A percentile compares a stretch with the other conserved stretches of the same genome.
Conservation (phyloP, 2,113 vertebrate genomes). For the Aplodontia rufa region DNA sequence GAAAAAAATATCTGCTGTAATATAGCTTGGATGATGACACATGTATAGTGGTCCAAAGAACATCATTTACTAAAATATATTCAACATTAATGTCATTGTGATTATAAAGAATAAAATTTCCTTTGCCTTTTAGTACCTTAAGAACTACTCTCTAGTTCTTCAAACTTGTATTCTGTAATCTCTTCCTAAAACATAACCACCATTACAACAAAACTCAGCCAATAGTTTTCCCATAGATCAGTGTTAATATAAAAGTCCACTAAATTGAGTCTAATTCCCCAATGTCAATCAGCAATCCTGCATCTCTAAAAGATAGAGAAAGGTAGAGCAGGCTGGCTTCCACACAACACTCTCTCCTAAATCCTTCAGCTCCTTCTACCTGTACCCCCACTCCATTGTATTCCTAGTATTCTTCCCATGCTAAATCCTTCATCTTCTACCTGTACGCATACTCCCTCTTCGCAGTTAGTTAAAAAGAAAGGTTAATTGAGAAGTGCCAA, state of each 20-base stretch:
- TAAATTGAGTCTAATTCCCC: not conserved
- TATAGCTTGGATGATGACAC: not conserved
- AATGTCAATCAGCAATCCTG: not conserved
- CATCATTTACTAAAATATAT: not conserved
- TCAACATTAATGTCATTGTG: not conserved
- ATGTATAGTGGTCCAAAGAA: not conserved
- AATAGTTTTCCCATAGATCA: not conserved
- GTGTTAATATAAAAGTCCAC: not conserved
- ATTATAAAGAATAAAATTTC: not conserved
- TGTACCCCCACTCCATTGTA: not conserved
- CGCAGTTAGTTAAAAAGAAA: slow-evolving; percentile 81
- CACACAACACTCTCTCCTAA: slow-evolving; percentile 50
- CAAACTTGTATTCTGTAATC: not conserved
- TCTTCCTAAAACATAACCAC: not conserved
- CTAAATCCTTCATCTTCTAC: slow-evolving; percentile 61
- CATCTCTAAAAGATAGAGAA: not conserved
- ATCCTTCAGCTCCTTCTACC: slow-evolving; percentile 57
- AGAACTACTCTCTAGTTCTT: not conserved
- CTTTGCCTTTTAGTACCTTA: not conserved
- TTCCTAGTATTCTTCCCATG: no score
- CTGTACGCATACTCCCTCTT: slow-evolving; percentile 18
- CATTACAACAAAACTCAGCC: not conserved
- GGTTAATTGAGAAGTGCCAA: slow-evolving; percentile 80
- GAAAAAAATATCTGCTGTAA: not conserved
- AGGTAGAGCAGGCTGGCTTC: slow-evolving; percentile 49